Base-by-base conservation (phyloP, 2,113 vertebrate species). In the Ophthalmolycus amberensis region DNA sequence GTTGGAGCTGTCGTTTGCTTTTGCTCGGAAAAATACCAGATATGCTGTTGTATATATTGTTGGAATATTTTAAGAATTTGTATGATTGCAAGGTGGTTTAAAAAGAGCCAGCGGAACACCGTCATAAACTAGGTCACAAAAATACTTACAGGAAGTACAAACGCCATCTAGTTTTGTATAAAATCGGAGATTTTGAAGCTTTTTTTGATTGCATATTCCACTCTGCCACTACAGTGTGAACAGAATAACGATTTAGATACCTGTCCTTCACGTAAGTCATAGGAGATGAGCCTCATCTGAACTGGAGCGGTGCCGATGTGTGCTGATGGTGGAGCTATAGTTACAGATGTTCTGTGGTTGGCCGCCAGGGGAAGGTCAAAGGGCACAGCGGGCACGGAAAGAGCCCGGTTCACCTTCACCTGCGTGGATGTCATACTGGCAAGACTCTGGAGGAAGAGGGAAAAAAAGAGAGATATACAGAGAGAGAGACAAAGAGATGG, bases 251-350 rank as follows among this genome's bases (percentile, higher is more conserved):
- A 90, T 59, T 27, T 0, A 37, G 70, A 77, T 92, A 98, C 97
- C 97, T 98, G 97, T 88, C 97, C 97, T 88, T 98, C 97, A 27
- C 96, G 95, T 1, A 98, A 90, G 79, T 97, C 96, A 50, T 95
- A 94, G 11, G 97, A 98, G 89, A 98, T 97, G 67, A 98, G 96
- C 75, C 97, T 96, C 95, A 97, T 94, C 75, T 96, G 95, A 70
- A 97, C 89, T 0, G 96, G 96, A 50, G 93, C 96, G 0, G 90
- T 92, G 40, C 97, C 97, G 0, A 93, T 94, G 93, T 98, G 97
- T 0, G 97, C 95, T 29, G 95, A 92, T 0, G 97, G 96, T 4
- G 96, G 95, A 1, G 94, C 92, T 78, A 98, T 95, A 38, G 94
- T 96, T 40, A 97, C 94, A 0, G 70, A 95, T 58, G 88, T 89